Base-by-base conservation (phyloP, 2,113 vertebrate genomes). In the Atractosteus spatula region DNA sequence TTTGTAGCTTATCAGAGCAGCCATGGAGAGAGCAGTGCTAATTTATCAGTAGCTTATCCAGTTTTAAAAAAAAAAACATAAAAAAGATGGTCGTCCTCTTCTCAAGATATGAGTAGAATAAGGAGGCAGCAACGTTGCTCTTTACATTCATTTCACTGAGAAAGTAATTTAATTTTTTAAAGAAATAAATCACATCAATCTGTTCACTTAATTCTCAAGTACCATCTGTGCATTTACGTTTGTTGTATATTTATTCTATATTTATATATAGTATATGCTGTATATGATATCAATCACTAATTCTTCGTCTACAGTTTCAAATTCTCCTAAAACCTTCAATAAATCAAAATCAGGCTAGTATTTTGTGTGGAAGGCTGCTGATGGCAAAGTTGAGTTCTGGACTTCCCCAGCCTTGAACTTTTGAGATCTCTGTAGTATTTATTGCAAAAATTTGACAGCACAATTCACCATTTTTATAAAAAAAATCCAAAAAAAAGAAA, bases 251-350 rank as follows among this genome's bases (percentile, higher is more conserved):
- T 66, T 81, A 80, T 80, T 75, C 85, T 70, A 59, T 59, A 16
- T 88, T 80, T 85, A 84, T 80, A 85, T 83, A 84, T 84, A 78
- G 83, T 89, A 86, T 85, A 88, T 86, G 81, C 83, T 90, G 83
- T 90, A 90, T 84, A 89, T 89, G 84, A 76, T 74, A 84, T 82
- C 56, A 61, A 77, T 81, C 77, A 78, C 69, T 45, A 70, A 82
- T 80, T 55, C 64, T 84, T 79, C 84, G 62, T 47, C 65, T 80
- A 79, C 87, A 84, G 78, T 83, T 78, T 76, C 14, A 79, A 76
- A 79, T 71, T 71, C 76, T 56, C 68, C 47, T 5, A 51, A 51
- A 59, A 79, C 75, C 70, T 71, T 78, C 69, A 79, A 76, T 81
- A 69, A 59, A 62, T 76, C 78, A 74, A 72, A 81, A 78, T 78